phyloP scores from a whole-genome alignment of 2,797 vertebrate species.

The Sebastes miniatus region DNA sequence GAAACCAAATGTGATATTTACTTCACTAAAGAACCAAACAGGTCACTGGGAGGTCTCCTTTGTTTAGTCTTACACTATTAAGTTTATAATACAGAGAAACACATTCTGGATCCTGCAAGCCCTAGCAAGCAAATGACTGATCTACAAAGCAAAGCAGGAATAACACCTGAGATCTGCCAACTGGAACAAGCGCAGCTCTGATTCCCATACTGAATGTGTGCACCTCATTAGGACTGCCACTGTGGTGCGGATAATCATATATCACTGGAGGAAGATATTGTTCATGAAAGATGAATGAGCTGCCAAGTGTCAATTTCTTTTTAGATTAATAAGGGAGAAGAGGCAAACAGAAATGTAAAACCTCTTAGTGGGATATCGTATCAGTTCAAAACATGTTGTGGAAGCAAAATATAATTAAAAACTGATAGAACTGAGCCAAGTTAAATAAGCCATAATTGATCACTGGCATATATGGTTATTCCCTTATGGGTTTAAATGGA shows the following conservation, averaged over 20 bases:
- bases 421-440: background rate
- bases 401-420: background rate
- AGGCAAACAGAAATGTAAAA: background rate
- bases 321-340: background rate
- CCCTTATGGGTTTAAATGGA: background rate
- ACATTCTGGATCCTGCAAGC: background rate
- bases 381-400: background rate
- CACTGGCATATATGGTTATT: background rate
- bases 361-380: background rate
- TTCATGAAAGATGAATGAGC: background rate
- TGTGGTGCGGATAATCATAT: background rate
- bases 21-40: background rate
- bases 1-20: background rate
- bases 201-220: slow-evolving; percentile 5
- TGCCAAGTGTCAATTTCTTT: background rate
- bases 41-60: background rate
- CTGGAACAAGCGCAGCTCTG: background rate
- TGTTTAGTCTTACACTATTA: background rate
- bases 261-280: background rate
- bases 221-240: background rate
- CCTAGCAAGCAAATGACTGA: background rate
- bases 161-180: background rate
- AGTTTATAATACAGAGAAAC: background rate
- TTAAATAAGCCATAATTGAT: background rate
- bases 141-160: background rate